phyloP scores from a whole-genome alignment of 2,113 vertebrate genomes.

The Thryonomys swinderianus region DNA sequence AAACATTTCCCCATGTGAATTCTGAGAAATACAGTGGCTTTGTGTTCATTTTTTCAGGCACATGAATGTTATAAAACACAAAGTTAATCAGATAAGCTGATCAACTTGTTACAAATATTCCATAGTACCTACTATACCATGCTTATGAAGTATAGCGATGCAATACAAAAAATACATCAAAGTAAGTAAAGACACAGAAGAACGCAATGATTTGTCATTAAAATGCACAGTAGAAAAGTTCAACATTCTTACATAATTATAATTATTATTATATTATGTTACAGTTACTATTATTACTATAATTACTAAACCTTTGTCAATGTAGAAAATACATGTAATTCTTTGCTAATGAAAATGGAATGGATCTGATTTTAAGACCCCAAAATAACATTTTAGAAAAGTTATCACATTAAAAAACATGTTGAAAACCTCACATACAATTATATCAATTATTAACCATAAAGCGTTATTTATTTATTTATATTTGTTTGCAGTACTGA shows the following conservation, averaged over 20 bases:
- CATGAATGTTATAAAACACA: neutral
- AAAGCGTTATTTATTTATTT: neutral
- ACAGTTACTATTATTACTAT: neutral
- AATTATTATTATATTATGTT: neutral
- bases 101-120: neutral
- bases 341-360: neutral
- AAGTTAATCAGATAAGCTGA: neutral
- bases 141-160: neutral
- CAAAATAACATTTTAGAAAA: neutral
- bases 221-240: neutral
- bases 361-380: neutral
- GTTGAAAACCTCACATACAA: neutral
- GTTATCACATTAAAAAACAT: neutral
- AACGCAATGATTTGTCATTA: neutral
- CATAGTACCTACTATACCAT: neutral
- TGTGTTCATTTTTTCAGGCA: neutral
- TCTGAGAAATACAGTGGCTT: neutral
- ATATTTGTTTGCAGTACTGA: no score
- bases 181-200: neutral
- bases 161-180: neutral
- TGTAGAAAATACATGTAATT: neutral
- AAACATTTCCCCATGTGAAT: neutral
- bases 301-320: neutral
- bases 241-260: neutral
- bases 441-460: neutral